Evolutionary conservation across 1,140 invertebrate genomes (phyloP).

Genomic region (Pogonomyrmex barbatus): DNA sequence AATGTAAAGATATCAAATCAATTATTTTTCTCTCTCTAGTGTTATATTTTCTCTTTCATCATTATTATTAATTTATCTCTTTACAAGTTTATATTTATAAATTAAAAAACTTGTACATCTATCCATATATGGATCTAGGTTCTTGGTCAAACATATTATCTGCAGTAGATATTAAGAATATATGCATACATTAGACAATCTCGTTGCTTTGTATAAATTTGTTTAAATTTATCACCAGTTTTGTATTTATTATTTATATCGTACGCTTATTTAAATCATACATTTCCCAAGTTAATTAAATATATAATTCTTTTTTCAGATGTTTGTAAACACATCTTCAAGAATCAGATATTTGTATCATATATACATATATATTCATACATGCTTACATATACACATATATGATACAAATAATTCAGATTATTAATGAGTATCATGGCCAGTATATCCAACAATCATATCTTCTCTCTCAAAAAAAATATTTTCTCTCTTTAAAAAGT

Average conservation of each 20-base stretch:
- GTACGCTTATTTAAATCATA: background rate
- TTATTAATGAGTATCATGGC: background rate
- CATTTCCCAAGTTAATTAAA: background rate
- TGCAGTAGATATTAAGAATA: background rate
- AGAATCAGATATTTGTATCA: constrained; percentile 7
- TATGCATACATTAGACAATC: background rate
- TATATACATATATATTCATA: too few species aligned
- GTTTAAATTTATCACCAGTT: background rate
- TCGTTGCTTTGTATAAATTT: background rate
- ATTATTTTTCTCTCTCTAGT: background rate
- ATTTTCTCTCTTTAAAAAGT: background rate
- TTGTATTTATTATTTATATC: background rate
- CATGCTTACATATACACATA: too few species aligned
- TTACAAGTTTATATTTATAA: background rate
- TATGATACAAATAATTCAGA: background rate
- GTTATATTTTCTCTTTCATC: background rate
- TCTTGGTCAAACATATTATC: background rate
- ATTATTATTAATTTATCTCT: background rate
- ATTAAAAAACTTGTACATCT: background rate
- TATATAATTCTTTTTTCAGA: background rate
- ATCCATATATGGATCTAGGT: background rate
- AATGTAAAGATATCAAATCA: constrained; percentile 2
- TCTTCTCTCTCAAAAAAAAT: background rate
- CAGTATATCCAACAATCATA: background rate
- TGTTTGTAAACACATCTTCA: background rate